phyloP scores from a whole-genome alignment of 2,113 vertebrate species.

The Dasypus novemcinctus region DNA sequence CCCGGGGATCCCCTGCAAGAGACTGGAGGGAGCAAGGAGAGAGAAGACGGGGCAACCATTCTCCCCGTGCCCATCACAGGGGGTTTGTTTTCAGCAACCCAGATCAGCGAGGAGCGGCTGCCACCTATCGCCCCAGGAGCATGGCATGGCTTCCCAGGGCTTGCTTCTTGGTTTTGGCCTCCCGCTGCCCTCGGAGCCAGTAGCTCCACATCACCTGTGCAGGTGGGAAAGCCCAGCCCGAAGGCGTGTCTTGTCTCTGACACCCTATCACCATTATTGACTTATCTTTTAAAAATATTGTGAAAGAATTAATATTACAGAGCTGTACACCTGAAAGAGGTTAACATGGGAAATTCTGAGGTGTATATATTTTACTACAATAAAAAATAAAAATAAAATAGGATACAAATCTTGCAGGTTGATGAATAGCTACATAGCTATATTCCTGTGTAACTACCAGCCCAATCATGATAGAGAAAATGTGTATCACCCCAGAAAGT shows the following conservation, averaged over 20 bases:
- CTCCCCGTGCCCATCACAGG: background rate
- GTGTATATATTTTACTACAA: no score
- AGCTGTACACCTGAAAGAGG: no score
- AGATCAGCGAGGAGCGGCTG: background rate
- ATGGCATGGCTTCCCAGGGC: background rate
- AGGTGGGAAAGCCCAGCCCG: background rate
- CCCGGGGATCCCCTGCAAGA: background rate
- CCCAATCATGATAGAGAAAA: background rate
- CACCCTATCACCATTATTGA: background rate
- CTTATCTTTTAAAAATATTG: background rate
- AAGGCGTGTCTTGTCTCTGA: no score
- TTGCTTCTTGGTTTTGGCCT: background rate
- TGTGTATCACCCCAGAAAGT: no score
- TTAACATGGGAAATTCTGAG: no score
- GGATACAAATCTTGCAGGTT: background rate
- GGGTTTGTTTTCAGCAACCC: background rate
- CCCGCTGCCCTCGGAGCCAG: no score
- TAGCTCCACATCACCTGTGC: background rate
- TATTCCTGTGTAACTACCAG: background rate
- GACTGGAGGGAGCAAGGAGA: background rate
- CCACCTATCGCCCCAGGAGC: background rate
- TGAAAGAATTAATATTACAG: no score
- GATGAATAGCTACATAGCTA: background rate
- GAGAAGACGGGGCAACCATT: no score
- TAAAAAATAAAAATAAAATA: background rate